A percentile compares a stretch with the other conserved stretches of the same genome.
Evolutionary conservation across 2,113 vertebrate genomes (phyloP).

Genomic region (Acanthochromis polyacanthus): DNA sequence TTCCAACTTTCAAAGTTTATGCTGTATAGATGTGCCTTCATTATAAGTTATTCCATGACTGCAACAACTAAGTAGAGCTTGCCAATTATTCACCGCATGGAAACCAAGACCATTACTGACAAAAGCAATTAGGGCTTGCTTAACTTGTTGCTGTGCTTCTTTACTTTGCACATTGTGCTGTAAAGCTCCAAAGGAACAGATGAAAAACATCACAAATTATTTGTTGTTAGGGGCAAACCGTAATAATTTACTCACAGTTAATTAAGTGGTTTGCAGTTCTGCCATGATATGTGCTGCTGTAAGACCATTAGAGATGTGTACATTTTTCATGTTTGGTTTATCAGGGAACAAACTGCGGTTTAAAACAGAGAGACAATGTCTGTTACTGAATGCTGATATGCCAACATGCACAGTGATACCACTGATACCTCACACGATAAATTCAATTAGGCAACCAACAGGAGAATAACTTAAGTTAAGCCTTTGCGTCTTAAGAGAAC

Average conservation of each 20-base stretch:
- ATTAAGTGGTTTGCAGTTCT: background rate
- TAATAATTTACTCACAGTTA: conserved; percentile 25
- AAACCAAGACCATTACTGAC: conserved; percentile 61
- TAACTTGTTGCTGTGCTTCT: conserved; percentile 42
- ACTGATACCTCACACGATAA: conserved; percentile 20
- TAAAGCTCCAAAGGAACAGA: conserved; percentile 25
- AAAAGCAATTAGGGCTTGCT: conserved; percentile 54
- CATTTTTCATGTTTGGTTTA: background rate
- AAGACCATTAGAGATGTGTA: background rate
- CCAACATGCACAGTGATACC: conserved; percentile 7
- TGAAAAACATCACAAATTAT: conserved; percentile 8
- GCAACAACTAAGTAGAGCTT: conserved; percentile 36
- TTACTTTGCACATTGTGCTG: conserved; percentile 21
- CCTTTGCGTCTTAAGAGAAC: conserved; percentile 22
- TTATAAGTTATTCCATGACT: conserved; percentile 52
- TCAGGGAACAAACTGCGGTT: background rate
- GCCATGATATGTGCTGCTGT: conserved; percentile 2
- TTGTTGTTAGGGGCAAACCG: conserved; percentile 48
- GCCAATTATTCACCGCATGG: conserved; percentile 58
- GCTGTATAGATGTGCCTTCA: conserved; percentile 37
- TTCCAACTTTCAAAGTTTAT: conserved; percentile 50
- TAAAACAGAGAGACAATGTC: conserved; percentile 3
- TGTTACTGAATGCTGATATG: conserved; percentile 8
- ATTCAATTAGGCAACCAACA: conserved; percentile 19
- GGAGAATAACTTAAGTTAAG: conserved; percentile 42